A percentile compares a stretch with the other conserved stretches of the same genome.
Evolutionary conservation across 2,113 vertebrate genomes (phyloP).

Genomic region (Chiloscyllium plagiosum): DNA sequence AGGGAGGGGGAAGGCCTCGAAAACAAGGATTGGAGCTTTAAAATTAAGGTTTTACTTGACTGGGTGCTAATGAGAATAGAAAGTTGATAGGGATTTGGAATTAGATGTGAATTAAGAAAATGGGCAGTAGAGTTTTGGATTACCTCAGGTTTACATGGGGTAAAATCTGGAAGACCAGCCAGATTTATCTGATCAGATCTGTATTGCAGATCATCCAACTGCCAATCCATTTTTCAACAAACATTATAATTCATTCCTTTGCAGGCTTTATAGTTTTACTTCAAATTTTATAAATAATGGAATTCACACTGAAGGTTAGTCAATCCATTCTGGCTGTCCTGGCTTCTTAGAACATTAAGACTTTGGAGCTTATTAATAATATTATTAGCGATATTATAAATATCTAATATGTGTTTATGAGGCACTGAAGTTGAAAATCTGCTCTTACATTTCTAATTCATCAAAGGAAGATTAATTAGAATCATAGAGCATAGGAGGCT

Average conservation of each 20-base stretch:
- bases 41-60: neutral
- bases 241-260: conserved; percentile 80
- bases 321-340: no score
- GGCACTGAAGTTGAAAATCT: no score
- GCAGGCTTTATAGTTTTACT: conserved; percentile 78
- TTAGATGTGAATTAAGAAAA: neutral
- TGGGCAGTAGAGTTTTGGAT: neutral
- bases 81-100: neutral
- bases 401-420: no score
- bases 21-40: neutral
- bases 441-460: no score
- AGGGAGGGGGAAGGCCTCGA: neutral
- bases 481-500: no score
- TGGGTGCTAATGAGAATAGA: neutral
- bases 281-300: conserved; percentile 68
- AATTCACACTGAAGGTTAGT: conserved; percentile 48
- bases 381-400: no score
- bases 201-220: conserved; percentile 61
- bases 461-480: no score
- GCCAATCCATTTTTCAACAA: conserved; percentile 64
- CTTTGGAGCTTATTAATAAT: no score
- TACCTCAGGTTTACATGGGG: neutral
- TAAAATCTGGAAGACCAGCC: neutral
- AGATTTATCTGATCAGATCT: conserved; percentile 76
- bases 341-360: no score